Percentiles rank a stretch among this genome's conserved stretches.
These are phyloP conservation scores for Cebus imitator DNA, from an alignment of 2,113 vertebrate genomes.

Conservation along the genomic window DNA sequence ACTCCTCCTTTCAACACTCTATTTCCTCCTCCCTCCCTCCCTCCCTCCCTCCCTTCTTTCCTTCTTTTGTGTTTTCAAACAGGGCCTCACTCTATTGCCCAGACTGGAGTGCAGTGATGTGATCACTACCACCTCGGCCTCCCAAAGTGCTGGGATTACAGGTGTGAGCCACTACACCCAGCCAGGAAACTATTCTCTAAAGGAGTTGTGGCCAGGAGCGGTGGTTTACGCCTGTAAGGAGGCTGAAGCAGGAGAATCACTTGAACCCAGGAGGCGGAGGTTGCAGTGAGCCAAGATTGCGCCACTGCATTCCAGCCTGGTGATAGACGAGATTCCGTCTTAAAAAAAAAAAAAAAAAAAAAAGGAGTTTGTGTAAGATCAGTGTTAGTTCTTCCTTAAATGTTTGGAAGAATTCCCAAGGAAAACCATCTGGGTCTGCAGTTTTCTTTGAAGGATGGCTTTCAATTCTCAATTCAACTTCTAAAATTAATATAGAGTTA, in stretches of 20 bases:
- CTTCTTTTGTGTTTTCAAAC: too few species aligned
- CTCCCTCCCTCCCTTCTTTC: too few species aligned
- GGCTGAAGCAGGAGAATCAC: too few species aligned
- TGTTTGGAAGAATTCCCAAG: neutral
- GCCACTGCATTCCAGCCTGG: too few species aligned
- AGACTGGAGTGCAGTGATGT: too few species aligned
- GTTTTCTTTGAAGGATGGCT: neutral
- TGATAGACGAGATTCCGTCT: too few species aligned
- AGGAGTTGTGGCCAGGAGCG: neutral
- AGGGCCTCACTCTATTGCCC: too few species aligned
- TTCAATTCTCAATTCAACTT: constrained; percentile 1
- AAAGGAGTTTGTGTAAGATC: constrained; percentile 6
- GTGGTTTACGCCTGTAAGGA: too few species aligned
- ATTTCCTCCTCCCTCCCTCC: too few species aligned
- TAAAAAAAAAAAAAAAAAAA: neutral
- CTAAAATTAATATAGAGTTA: constrained; percentile 5
- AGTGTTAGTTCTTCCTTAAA: constrained; percentile 29
- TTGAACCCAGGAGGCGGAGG: too few species aligned
- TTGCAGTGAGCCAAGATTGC: too few species aligned
- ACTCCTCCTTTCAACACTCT: neutral
- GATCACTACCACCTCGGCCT: neutral
- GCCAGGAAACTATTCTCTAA: neutral
- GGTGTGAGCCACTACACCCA: too few species aligned
- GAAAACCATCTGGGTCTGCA: neutral
- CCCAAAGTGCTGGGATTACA: constrained; percentile 5